Evolutionary conservation across 1,140 invertebrate genomes (phyloP), one percentile per base, ranked within the genome.

Genomic region (Listronotus oregonensis): DNA sequence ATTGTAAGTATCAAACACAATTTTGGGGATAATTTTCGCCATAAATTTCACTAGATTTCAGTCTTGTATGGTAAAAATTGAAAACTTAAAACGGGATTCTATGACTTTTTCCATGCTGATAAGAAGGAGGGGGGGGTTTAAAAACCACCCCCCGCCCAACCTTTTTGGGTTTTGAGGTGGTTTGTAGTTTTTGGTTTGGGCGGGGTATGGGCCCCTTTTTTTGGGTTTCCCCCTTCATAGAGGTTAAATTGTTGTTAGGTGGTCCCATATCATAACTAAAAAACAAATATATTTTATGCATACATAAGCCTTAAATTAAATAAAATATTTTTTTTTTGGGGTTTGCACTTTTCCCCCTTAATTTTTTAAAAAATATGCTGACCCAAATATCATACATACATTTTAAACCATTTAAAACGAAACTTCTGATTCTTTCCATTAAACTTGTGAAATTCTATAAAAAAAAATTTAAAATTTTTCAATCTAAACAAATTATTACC

Each of bases 181-280:
- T 14, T 91, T 86, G 75, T 94, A 94, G 78, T 94, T 94, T 75
- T 94, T 94, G 93, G 93, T 77, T 95, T 95, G 0, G 93, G 93
- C 18, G 93, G 93, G 93, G 93, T 56, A 95, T 87, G 0, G 93
- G 93, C 77, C n/a, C n/a, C n/a, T n/a, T n/a, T n/a, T 95, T 95
- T 79, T 94, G 94, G 0, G 62, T 54, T 49, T 75, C 74, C 11
- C 72, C 75, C 59, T 77, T 77, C 15, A 68, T 60, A 1, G 65
- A 46, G 10, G 57, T 55, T 47, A 68, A 56, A 50, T 72, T 68
- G 34, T 68, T 56, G 44, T 66, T 69, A 10, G 62, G 63, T 21
- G 64, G 43, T 5, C 69, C 73, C 31, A 63, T 69, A 63, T 75
- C 73, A 43, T 71, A 71, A 21, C 63, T 65, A 42, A 32, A 56